Base-by-base conservation (phyloP, 2,888 invertebrate genomes). In the Philhelius pedissequus region DNA sequence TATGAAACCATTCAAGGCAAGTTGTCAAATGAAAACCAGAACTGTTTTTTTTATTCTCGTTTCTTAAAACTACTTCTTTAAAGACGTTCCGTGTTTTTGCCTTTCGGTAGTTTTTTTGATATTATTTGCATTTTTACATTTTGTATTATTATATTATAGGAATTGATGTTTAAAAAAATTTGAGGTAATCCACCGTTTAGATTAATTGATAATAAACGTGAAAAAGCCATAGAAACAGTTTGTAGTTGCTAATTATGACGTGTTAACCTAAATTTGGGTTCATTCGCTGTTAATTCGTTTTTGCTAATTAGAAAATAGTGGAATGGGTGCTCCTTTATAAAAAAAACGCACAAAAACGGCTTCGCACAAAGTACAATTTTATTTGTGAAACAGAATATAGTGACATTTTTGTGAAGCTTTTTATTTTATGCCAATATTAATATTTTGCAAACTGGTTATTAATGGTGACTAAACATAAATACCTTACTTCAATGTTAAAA, bases 381-480 rank as follows among this genome's bases (percentile, higher is more conserved):
- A n/a, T 22, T 20, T 54, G 54, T 52, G 25, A 43, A 18, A n/a
- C n/a, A n/a, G 15, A 18, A 18, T 30, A 50, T 7, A 6, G 15
- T 25, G 43, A 45, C 1, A n/a, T 13, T 45, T 22, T 25, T n/a
- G 40, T 40, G 15, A 32, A 20, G 56, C 30, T 15, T 4, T 35
- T n/a, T n/a, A 22, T 58, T 27, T 13, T n/a, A 58, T 3, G 15
- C 4, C 9, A 43, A 18, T 60, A 35, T 3, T 68, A 68, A 68
- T 68, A 50, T 30, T 35, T 30, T 27, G 45, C 56, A 56, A 35
- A 70, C 77, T 64, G 68, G 54, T 68, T 69, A 62, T 69, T 48
- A 48, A 69, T 69, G 54, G 54, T 69, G 79, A 79, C 54, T 62
- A 48, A 80, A 45, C 45, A 50, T 79, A 80, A 75, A 80, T 54